Percentiles rank a stretch among this genome's conserved stretches.
phyloP scores from a whole-genome alignment of 2,113 vertebrate species.

The Hassar affinis region DNA sequence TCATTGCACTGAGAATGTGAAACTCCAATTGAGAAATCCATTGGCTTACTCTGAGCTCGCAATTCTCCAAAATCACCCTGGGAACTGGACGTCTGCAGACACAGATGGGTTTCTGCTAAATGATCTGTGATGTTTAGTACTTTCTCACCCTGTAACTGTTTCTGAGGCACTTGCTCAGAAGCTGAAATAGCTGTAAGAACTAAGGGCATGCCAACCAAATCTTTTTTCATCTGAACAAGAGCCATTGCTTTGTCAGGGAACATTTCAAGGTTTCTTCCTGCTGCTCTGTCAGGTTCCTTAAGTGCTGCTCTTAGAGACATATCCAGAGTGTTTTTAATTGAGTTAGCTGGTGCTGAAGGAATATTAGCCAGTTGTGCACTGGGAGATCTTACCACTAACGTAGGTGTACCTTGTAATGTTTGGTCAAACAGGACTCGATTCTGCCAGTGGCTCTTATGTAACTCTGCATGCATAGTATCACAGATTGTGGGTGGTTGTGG shows the following conservation, averaged over 20 bases:
- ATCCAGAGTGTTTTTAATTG: constrained; percentile 54
- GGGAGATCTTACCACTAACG: neutral
- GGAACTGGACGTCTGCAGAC: constrained; percentile 46
- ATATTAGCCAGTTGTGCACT: neutral
- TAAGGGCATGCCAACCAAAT: constrained; percentile 44
- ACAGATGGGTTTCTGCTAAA: constrained; percentile 54
- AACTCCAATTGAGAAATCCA: constrained; percentile 82
- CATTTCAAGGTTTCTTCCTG: constrained; percentile 10
- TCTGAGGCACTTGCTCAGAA: constrained; percentile 20
- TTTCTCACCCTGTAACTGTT: neutral
- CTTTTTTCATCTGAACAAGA: constrained; percentile 45
- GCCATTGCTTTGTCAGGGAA: constrained; percentile 22
- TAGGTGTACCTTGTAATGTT: neutral
- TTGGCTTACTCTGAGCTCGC: constrained; percentile 67
- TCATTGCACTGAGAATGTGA: constrained; percentile 43
- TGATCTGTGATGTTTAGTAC: constrained; percentile 32
- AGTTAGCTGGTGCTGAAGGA: constrained; percentile 40
- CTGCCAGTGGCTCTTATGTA: neutral
- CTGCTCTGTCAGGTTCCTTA: constrained; percentile 17
- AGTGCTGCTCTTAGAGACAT: constrained; percentile 61
- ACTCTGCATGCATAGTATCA: neutral
- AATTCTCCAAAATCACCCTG: constrained; percentile 59
- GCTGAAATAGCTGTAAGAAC: constrained; percentile 18
- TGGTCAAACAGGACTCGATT: neutral
- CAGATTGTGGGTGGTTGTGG: neutral